A percentile compares a stretch with the other conserved stretches of the same genome.
phyloP scores from a whole-genome alignment of 2,888 invertebrate species.

The Hartigia nigra region DNA sequence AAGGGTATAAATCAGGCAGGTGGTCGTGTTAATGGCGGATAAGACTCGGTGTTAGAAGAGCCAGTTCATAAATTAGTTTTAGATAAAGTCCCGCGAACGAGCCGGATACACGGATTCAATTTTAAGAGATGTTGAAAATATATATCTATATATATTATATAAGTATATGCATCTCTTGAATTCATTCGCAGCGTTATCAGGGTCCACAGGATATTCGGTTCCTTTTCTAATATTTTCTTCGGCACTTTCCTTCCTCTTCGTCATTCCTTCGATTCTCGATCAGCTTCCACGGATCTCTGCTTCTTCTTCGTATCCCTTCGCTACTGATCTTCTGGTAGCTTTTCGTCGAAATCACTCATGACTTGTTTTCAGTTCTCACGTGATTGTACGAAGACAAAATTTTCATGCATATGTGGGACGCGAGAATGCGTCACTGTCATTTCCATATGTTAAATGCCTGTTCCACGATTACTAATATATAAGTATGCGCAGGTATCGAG shows the following conservation, averaged over 20 bases:
- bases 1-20: slow-evolving; percentile 43
- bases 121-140: background rate
- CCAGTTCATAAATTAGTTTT: slow-evolving; percentile 7
- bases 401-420: background rate
- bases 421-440: background rate
- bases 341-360: background rate
- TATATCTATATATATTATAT: background rate
- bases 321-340: background rate
- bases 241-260: background rate
- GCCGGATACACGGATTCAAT: slow-evolving; percentile 1
- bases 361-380: background rate
- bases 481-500: background rate
- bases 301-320: background rate
- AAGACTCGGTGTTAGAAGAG: slow-evolving; percentile 13
- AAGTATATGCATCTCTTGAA: too few relatives aligned
- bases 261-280: background rate
- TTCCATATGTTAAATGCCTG: background rate
- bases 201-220: background rate
- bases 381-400: background rate
- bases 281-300: background rate
- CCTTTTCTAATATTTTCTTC: background rate
- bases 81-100: slow-evolving; percentile 32
- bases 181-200: background rate
- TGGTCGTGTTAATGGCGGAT: slow-evolving; percentile 34
- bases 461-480: background rate